Evolutionary conservation across 2,113 vertebrate species (phyloP).

Genomic region (Recurvirostra avosetta): DNA sequence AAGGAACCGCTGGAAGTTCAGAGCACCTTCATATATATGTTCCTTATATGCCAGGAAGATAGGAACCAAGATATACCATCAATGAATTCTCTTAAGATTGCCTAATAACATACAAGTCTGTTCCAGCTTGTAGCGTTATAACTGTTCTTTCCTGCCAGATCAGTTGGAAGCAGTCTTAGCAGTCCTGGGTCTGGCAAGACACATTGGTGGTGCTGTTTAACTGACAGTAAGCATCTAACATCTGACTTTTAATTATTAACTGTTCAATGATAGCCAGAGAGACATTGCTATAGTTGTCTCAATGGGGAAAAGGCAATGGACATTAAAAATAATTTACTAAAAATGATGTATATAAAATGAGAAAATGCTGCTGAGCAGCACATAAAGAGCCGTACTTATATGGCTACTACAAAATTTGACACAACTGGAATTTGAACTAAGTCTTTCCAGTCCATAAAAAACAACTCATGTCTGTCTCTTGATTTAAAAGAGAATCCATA

Average conservation of each 20-base stretch:
- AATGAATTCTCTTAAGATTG: background rate
- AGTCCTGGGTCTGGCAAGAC: background rate
- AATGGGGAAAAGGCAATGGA: background rate
- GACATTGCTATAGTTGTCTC: background rate
- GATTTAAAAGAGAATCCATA: background rate
- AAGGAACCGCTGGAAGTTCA: background rate
- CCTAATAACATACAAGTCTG: background rate
- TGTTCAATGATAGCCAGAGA: background rate
- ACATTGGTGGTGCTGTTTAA: background rate
- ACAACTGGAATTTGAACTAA: background rate
- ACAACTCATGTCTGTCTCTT: background rate
- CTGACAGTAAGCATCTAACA: background rate
- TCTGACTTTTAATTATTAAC: background rate
- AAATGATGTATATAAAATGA: background rate
- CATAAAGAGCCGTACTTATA: background rate
- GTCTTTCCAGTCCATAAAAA: background rate
- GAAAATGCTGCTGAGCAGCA: background rate
- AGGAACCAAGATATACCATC: background rate
- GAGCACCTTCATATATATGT: background rate
- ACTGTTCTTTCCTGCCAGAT: background rate
- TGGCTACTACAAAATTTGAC: background rate
- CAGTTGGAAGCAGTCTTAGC: background rate
- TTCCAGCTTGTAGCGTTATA: background rate
- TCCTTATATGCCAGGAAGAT: background rate
- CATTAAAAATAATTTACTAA: background rate